Evolutionary conservation across 2,113 vertebrate species (phyloP), one percentile per base, ranked within the genome.

Genomic region (Axis porcinus): DNA sequence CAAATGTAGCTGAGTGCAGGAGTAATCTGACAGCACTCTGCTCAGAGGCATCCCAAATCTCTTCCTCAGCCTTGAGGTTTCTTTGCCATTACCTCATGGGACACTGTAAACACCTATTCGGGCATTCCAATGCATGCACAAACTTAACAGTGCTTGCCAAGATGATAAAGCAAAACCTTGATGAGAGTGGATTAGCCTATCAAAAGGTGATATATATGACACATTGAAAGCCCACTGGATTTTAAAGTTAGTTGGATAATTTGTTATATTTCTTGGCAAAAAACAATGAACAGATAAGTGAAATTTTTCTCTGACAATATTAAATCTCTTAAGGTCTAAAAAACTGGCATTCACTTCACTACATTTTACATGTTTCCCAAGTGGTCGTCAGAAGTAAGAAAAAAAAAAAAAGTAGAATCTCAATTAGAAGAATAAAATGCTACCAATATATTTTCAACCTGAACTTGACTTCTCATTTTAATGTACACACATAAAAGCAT

Each of bases 181-280:
- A 82, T 19, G 5, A 78, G 2, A 50, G 36, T 33, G 3, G 7
- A 89, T 43, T 1, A 58, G 3, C 57, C 47, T n/a, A 70, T 70
- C 19, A 47, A 84, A 96, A 95, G 55, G 21, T 89, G 36, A 84
- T 64, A 94, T 5, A 36, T 28, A 15, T 36, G 89, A 45, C 14
- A 62, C 28, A 28, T 7, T 14, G 45, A 83, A 55, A 70, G 82
- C 23, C 43, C 43, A 67, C 0, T 15, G 8, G 33, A 88, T 55
- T 78, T 90, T 95, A 67, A 96, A 47, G 64, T 88, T 95, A 97
- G 89, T 78, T 78, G 76, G 54, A 60, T 87, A 85, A 89, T 74
- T 94, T 74, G 67, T 30, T 62, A 17, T 30, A 96, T 92, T 92
- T 52, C 28, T 94, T 84, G 50, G 14, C 60, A 76, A 79, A 86